A percentile compares a stretch with the other conserved stretches of the same genome.
phyloP scores from a whole-genome alignment of 2,113 vertebrate genomes.

The Ellobius talpinus region DNA sequence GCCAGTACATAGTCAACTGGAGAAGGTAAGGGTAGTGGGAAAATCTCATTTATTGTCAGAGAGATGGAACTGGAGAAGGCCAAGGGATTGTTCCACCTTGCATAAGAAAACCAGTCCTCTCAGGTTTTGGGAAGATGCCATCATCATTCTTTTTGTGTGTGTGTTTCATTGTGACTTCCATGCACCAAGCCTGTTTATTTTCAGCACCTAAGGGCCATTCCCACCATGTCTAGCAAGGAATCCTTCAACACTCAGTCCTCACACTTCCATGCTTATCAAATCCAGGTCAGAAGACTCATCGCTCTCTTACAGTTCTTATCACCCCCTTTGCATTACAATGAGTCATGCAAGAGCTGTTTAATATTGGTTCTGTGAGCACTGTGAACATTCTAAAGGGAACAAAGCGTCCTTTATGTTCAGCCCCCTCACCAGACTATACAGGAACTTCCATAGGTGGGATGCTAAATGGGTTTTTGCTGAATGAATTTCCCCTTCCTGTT shows the following conservation, averaged over 20 bases:
- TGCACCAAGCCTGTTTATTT: background rate
- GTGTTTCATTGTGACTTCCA: background rate
- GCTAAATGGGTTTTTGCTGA: conserved; percentile 1
- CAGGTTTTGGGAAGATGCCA: background rate
- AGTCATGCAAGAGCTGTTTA: background rate
- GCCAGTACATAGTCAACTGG: background rate
- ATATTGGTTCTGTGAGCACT: background rate
- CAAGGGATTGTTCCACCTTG: background rate
- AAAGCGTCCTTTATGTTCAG: conserved; percentile 8
- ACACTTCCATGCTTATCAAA: background rate
- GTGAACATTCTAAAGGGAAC: background rate
- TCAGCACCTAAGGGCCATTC: background rate
- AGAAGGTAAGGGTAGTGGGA: background rate
- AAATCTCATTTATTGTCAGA: background rate
- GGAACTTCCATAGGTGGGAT: background rate
- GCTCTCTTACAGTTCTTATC: background rate
- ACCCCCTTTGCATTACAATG: background rate
- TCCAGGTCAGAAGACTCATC: background rate
- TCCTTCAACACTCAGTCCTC: background rate
- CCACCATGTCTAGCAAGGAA: background rate
- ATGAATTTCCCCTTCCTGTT: conserved; percentile 7
- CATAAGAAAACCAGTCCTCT: background rate
- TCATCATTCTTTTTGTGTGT: background rate
- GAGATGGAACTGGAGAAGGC: background rate
- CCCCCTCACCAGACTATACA: background rate